Base-by-base conservation (phyloP, 2,113 vertebrate genomes). In the Brachirus orientalis region DNA sequence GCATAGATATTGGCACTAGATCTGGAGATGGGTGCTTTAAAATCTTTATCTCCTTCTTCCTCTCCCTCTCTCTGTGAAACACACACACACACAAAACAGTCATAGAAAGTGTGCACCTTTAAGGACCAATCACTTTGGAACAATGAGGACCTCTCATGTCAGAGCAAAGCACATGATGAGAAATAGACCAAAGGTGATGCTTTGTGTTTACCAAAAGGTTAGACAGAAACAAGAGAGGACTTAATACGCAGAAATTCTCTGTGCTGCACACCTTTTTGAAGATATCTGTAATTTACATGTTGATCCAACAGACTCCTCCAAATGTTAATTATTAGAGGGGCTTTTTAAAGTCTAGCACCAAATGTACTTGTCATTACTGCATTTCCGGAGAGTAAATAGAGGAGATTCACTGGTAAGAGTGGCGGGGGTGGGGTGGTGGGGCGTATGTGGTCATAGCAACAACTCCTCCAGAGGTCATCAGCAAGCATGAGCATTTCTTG, bases 1-100 rank as follows among this genome's bases (percentile, higher is more conserved):
- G 87, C 87, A 90, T 90, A 89, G 85, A 90, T 88, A 90, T 86
- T 90, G 89, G 20, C 68, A n/a, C n/a, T n/a, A n/a, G n/a, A n/a
- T n/a, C n/a, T n/a, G n/a, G n/a, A n/a, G n/a, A n/a, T n/a, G n/a
- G n/a, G n/a, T n/a, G n/a, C n/a, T n/a, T n/a, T n/a, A n/a, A n/a
- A n/a, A n/a, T n/a, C n/a, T n/a, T n/a, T n/a, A n/a, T 22, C 55
- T 51, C 60, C 20, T 5, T 18, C 41, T 18, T 10, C 18, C 41
- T 7, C 67, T 40, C 28, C 60, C 22, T 37, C 4, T 64, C 57
- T 54, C 13, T 36, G 20, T 44, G 47, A 46, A 12, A 64, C 58
- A 47, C 66, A 65, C 40, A 53, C 58, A 69, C 41, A 68, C 51
- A 61, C 50, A 53, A 41, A 63, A n/a, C n/a, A n/a, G n/a, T n/a